Evolutionary conservation across 2,797 vertebrate species (phyloP), one percentile per base, ranked within the genome.

Genomic region (Scleropages formosus): DNA sequence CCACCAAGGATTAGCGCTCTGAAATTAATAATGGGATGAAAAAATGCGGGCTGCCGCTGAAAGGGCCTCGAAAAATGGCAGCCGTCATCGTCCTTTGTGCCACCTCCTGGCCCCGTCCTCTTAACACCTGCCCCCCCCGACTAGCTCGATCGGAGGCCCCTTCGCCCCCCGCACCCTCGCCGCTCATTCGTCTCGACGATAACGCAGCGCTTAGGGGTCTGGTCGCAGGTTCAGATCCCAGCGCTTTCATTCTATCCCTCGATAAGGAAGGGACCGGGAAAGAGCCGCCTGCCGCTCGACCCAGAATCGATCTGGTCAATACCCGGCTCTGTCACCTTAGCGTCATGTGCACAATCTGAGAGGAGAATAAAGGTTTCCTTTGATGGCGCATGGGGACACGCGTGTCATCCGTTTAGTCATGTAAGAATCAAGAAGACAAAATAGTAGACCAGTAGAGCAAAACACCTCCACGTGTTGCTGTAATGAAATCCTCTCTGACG

Each of bases 11-110:
- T 75, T 66, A 65, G 73, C 2, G 0, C 24, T 53, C 13, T 61
- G 62, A 75, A 75, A 65, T 75, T 31, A 66, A 58, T 75, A 58
- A 44, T 31, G 27, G 51, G 11, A 27, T 72, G 13, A 58, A 72
- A 59, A 31, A 59, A 72, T 58, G 4, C n/a, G 3, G 27, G 0
- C 31, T 18, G 69, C 51, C 31, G 69, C 27, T 10, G 18, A 16
- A 31, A 44, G 26, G 16, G 22, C 58, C 53, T 20, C 16, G 51
- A 71, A 24, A 27, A 58, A 71, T 58, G 22, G 8, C 6, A 22
- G 18, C 51, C 1, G 53, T 51, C 20, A 9, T 39, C 13, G 22
- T 18, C 69, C 53, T 72, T 72, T 72, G 69, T 72, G 15, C 72
- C 12, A 26, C 53, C 62, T n/a, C 6, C 16, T 22, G 59, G n/a